Conservation (phyloP, 1,140 invertebrate species). For the Formica selysi region DNA sequence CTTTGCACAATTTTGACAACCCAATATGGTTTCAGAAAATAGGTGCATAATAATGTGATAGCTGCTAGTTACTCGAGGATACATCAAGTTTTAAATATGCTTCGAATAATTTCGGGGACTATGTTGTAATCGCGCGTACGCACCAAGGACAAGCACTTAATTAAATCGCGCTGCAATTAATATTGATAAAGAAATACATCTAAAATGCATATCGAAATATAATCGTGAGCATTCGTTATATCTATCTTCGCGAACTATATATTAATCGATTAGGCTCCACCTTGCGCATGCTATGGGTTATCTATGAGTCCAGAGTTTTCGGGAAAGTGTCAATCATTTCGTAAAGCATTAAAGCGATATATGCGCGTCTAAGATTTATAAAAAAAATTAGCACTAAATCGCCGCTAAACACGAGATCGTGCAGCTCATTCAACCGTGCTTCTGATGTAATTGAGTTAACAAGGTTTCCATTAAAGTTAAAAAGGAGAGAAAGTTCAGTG, state of each 20-base stretch:
- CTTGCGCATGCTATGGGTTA: constrained; percentile 54
- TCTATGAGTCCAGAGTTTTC: constrained; percentile 6
- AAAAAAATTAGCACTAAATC: constrained; percentile 41
- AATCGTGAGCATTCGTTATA: neutral
- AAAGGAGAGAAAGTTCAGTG: constrained; percentile 38
- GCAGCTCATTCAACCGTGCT: constrained; percentile 61
- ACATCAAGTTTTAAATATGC: constrained; percentile 29
- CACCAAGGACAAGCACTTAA: constrained; percentile 2
- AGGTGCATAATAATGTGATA: constrained; percentile 47
- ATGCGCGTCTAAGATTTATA: constrained; percentile 41
- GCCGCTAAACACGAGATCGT: constrained; percentile 53
- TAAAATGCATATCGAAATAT: constrained; percentile 22
- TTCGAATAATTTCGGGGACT: constrained; percentile 28
- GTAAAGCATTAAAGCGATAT: constrained; percentile 44
- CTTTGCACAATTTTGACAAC: constrained; percentile 63
- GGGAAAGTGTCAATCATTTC: constrained; percentile 33
- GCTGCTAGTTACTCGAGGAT: constrained; percentile 35
- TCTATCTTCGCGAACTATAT: neutral
- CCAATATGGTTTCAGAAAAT: constrained; percentile 73
- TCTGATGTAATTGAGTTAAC: constrained; percentile 57
- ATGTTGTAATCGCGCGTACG: neutral
- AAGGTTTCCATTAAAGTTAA: constrained; percentile 39
- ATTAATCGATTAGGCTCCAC: constrained; percentile 34
- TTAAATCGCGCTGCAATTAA: constrained; percentile 41
- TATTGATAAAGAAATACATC: neutral